Percentiles rank a stretch among this genome's conserved stretches.
phyloP scores from a whole-genome alignment of 2,113 vertebrate genomes.

The Alethe diademata region DNA sequence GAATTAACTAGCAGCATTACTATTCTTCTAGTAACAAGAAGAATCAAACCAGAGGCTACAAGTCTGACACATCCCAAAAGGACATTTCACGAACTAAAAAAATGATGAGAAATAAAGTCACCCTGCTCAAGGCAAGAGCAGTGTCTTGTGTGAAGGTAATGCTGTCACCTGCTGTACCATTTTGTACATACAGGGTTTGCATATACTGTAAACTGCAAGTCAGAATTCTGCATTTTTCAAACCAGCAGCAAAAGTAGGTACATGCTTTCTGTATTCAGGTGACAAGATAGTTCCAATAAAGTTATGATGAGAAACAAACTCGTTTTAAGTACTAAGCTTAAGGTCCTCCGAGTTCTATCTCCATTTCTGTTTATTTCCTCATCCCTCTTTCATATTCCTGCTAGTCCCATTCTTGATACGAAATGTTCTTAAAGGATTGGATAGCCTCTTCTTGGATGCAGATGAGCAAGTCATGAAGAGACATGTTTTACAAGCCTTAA shows the following conservation, averaged over 20 bases:
- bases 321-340: neutral
- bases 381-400: neutral
- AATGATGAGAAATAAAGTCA: neutral
- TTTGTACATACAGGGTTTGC: neutral
- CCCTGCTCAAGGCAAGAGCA: neutral
- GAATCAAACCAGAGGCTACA: neutral
- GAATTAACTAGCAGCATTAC: neutral
- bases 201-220: neutral
- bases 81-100: neutral
- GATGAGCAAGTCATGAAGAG: neutral
- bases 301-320: neutral
- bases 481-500: neutral
- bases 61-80: neutral
- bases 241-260: neutral
- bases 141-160: neutral
- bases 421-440: neutral
- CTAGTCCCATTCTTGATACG: neutral
- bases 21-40: neutral
- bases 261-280: neutral
- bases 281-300: neutral
- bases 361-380: neutral
- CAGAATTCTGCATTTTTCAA: neutral
- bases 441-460: neutral
- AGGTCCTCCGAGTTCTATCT: neutral
- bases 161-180: fast-evolving